A percentile compares a stretch with the other conserved stretches of the same genome.
Conservation (phyloP, 2,113 vertebrate species). For the Mus musculus region GRCm39 chr4:36294501-36295000, state of each 20-base stretch:
- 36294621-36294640: neutral
- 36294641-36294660: neutral
- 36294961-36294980: neutral
- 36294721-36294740: neutral
- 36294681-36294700: neutral
- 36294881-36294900: neutral
- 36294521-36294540: neutral
- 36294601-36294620: neutral
- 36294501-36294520: neutral
- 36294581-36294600: neutral
- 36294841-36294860: neutral
- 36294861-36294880: neutral
- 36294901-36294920: neutral
- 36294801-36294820: neutral
- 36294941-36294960: neutral
- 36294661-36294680: neutral
- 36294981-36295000: neutral
- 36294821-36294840: neutral
- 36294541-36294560: neutral
- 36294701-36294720: neutral
- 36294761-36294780: neutral
- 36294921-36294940: neutral
- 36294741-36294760: neutral
- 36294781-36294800: conserved; percentile 6
- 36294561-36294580: neutral